Conservation (phyloP, 2,113 vertebrate genomes). For the Aegithalos caudatus region DNA sequence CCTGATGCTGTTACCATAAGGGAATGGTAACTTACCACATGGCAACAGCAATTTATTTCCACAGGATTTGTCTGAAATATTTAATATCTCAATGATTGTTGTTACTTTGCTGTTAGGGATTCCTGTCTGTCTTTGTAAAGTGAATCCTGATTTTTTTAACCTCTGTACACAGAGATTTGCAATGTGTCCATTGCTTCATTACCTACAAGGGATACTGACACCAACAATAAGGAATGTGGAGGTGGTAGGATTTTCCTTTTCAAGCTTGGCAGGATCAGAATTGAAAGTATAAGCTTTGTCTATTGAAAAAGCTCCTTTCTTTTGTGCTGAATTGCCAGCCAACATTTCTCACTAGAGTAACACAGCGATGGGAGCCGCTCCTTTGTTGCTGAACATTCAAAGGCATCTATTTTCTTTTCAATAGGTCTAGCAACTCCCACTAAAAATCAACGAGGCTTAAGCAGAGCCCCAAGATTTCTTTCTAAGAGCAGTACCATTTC, state of each 20-base stretch:
- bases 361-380: not conserved
- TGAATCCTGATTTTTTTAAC: not conserved
- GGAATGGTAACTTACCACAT: not conserved
- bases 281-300: not conserved
- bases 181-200: not conserved
- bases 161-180: not conserved
- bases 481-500: not conserved
- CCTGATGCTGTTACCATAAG: not conserved
- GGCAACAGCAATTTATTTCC: not conserved
- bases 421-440: not conserved
- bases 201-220: not conserved
- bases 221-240: not conserved
- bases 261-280: not conserved
- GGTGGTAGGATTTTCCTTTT: slow-evolving; percentile 3
- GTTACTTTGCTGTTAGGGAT: not conserved
- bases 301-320: not conserved
- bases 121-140: not conserved
- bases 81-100: not conserved
- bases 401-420: not conserved
- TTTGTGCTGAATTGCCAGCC: not conserved
- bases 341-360: not conserved
- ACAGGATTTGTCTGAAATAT: not conserved
- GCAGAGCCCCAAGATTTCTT: not conserved
- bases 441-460: slow-evolving; percentile 14
- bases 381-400: slow-evolving; percentile 13